Evolutionary conservation across 2,888 invertebrate genomes (phyloP), one percentile per base, ranked within the genome.

Genomic region (Gryllus longicercus): DNA sequence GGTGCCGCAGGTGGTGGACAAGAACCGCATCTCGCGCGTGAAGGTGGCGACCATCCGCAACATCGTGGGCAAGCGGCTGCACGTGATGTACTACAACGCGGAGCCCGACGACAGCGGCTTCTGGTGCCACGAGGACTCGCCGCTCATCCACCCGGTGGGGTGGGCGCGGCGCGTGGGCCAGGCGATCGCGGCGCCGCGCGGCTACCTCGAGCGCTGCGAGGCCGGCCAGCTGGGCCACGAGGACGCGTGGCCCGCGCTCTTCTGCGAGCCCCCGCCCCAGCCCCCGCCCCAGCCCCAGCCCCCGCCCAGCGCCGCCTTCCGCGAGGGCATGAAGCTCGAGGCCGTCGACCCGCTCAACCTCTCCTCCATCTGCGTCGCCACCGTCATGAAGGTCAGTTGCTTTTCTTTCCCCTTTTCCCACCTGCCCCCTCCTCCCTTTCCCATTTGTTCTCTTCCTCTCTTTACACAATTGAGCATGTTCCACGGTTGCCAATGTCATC

Each of bases 71-170:
- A 97, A 97, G 86, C 90, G 98, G 79, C 90, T 99, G 81, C 95
- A 96, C 84, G 92, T 99, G 2, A 93, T 94, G 84, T 98, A 98
- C 87, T 96, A 94, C 84, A 95, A 96, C 84, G 92, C 94, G 82
- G 90, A 92, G 16, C 90, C 92, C 0, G 93, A 93, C 83, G 95
- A 95, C 85, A 93, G 93, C 84, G 95, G 97, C 5, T 98, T 99
- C 87, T 99, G 98, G 98, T 98, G 97, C 86, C 98, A 98, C 84
- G 96, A 97, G 87, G 95, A 96, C 86, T 97, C 98, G 0, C 95
- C 96, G 0, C 89, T 98, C 16, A 94, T 99, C 83, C 98, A 98
- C 87, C 97, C 96, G 0, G 95, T 97, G 1, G 97, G 98, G n/a
- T 98, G 99, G 98, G 96, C 98, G 0, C 93, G 93, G 81, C 88